A percentile compares a stretch with the other conserved stretches of the same genome.
These are phyloP conservation scores for Pachycephus smyrnensis DNA, from an alignment of 2,888 invertebrate species.

Conservation along the genomic window DNA sequence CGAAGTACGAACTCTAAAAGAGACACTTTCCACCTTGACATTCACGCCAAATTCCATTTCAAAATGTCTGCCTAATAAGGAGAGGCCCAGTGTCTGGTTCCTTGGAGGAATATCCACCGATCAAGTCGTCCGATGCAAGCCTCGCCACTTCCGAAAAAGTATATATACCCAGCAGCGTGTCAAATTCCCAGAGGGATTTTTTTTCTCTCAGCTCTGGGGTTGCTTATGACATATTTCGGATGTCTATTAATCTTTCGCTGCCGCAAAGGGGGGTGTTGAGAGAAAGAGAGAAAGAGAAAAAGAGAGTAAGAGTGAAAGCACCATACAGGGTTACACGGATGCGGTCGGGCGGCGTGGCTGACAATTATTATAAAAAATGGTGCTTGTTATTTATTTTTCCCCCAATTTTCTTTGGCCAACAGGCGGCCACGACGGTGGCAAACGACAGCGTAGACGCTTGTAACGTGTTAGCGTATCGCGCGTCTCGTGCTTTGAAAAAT, in stretches of 20 bases:
- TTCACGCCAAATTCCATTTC: no score
- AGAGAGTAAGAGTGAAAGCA: background rate
- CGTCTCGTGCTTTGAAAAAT: no score
- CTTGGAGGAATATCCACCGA: no score
- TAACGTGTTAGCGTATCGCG: no score
- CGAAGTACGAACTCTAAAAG: no score
- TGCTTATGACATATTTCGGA: slow-evolving; percentile 25
- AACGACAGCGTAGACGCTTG: no score
- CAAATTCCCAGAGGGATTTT: slow-evolving; percentile 27
- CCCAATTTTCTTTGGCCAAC: slow-evolving; percentile 4
- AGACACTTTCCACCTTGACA: no score
- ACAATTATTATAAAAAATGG: slow-evolving; percentile 50
- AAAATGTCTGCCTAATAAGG: no score
- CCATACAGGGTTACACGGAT: slow-evolving; percentile 4
- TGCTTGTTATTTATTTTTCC: slow-evolving; percentile 25
- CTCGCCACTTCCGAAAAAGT: no score
- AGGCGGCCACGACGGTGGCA: background rate
- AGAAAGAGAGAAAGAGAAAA: slow-evolving; percentile 10
- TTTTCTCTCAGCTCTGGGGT: slow-evolving; percentile 9
- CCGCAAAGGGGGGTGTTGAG: slow-evolving; percentile 3
- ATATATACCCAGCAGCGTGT: no score
- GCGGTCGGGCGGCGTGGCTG: slow-evolving; percentile 28
- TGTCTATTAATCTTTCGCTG: slow-evolving; percentile 40
- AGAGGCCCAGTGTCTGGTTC: no score
- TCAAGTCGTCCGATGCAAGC: no score